Conservation (phyloP, 1,140 invertebrate species). For the Uloborus diversus region DNA sequence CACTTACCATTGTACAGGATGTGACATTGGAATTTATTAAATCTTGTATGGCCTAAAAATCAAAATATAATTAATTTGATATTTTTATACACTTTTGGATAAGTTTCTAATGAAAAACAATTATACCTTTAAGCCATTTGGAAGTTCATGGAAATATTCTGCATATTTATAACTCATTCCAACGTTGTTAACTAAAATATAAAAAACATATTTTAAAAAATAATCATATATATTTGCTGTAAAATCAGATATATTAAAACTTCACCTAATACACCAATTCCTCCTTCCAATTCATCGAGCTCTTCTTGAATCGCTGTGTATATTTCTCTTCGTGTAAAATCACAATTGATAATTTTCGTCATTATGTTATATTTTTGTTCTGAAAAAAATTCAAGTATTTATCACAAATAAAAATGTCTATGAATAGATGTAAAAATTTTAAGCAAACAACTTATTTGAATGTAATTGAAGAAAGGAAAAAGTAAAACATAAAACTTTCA, state of each 20-base stretch:
- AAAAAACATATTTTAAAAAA: conserved; percentile 31
- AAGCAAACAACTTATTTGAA: too few species aligned
- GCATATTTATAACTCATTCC: conserved; percentile 90
- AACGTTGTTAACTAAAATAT: conserved; percentile 80
- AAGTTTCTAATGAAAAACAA: neutral
- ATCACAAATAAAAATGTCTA: too few species aligned
- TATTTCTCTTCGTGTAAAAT: conserved; percentile 80
- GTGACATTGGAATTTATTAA: conserved; percentile 36
- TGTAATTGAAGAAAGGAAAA: too few species aligned
- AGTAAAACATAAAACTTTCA: too few species aligned
- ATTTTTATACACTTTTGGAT: neutral
- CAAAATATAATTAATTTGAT: neutral
- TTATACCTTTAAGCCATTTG: conserved; percentile 67
- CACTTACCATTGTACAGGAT: conserved; percentile 44
- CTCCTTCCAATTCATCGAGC: conserved; percentile 76
- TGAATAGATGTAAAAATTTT: too few species aligned
- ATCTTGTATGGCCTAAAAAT: conserved; percentile 24
- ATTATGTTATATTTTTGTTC: conserved; percentile 78
- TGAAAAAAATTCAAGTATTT: conserved; percentile 60
- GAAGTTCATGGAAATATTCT: conserved; percentile 77
- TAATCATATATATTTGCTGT: neutral
- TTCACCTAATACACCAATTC: conserved; percentile 78
- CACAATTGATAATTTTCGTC: conserved; percentile 82
- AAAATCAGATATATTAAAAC: neutral
- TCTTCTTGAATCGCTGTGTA: conserved; percentile 80